Evolutionary conservation across 2,113 vertebrate genomes (phyloP).

Genomic region (Telmatochromis sp.): DNA sequence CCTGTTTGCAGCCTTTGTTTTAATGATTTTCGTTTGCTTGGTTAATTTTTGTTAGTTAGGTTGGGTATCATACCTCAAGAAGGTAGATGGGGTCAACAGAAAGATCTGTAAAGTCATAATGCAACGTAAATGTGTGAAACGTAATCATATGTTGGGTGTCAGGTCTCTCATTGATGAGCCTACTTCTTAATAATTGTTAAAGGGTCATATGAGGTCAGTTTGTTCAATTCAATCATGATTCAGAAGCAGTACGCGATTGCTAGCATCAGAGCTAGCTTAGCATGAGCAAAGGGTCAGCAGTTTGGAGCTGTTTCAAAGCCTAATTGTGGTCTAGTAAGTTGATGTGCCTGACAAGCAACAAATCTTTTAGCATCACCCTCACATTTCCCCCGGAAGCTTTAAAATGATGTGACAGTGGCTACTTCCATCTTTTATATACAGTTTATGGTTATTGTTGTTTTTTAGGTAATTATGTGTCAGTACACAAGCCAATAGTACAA

Average conservation of each 20-base stretch:
- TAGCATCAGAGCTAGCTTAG: neutral
- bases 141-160: neutral
- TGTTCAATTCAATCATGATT: neutral
- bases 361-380: neutral
- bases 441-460: neutral
- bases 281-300: neutral
- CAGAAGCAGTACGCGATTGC: rapidly evolving
- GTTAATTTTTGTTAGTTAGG: neutral
- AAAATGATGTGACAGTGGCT: neutral
- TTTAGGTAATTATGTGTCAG: neutral
- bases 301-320: neutral
- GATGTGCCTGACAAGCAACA: neutral
- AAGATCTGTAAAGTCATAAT: neutral
- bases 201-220: neutral
- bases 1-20: neutral
- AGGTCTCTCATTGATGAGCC: neutral
- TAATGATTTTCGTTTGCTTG: neutral
- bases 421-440: neutral
- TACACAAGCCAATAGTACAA: neutral
- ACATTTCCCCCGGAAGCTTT: neutral
- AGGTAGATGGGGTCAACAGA: neutral
- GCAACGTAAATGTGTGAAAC: neutral
- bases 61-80: neutral
- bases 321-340: neutral
- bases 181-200: neutral